phyloP scores from a whole-genome alignment of 1,140 invertebrate genomes.

The Zophobas morio region DNA sequence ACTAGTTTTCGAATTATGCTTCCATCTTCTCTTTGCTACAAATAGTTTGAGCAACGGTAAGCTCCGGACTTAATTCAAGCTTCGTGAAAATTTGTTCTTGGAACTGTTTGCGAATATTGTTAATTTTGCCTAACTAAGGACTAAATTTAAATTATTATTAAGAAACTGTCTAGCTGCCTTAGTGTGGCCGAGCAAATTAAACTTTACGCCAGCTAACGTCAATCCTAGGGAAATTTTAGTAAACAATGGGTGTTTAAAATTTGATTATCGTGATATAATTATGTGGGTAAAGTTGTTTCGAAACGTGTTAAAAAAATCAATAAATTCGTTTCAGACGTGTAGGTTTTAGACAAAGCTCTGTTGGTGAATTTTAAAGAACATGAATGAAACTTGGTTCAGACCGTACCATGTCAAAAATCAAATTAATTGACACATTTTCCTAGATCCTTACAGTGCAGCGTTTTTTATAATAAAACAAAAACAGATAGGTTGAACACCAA shows the following conservation, averaged over 20 bases:
- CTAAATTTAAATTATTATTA: slow-evolving; percentile 32
- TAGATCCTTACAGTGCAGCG: too few species aligned
- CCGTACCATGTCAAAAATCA: too few species aligned
- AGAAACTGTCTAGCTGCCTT: background rate
- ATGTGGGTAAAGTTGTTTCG: background rate
- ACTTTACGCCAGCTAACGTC: slow-evolving; percentile 16
- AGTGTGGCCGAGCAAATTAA: slow-evolving; percentile 5
- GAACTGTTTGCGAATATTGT: slow-evolving; percentile 40
- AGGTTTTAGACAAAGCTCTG: too few species aligned
- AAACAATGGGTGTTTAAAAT: slow-evolving; percentile 28
- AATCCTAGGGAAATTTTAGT: slow-evolving; percentile 27
- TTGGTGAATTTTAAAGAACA: too few species aligned
- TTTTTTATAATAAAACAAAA: too few species aligned
- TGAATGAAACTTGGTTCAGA: too few species aligned
- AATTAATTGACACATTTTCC: too few species aligned
- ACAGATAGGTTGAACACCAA: too few species aligned
- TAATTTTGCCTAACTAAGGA: slow-evolving; percentile 34
- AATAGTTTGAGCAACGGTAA: slow-evolving; percentile 38
- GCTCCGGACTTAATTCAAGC: slow-evolving; percentile 35
- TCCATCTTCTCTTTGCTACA: slow-evolving; percentile 2
- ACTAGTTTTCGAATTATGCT: slow-evolving; percentile 40
- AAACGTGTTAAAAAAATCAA: too few species aligned
- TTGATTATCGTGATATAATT: slow-evolving; percentile 29
- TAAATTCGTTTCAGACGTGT: too few species aligned
- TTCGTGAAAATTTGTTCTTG: slow-evolving; percentile 36